phyloP scores from a whole-genome alignment of 1,140 invertebrate genomes.

The Leptopilina clavipes region DNA sequence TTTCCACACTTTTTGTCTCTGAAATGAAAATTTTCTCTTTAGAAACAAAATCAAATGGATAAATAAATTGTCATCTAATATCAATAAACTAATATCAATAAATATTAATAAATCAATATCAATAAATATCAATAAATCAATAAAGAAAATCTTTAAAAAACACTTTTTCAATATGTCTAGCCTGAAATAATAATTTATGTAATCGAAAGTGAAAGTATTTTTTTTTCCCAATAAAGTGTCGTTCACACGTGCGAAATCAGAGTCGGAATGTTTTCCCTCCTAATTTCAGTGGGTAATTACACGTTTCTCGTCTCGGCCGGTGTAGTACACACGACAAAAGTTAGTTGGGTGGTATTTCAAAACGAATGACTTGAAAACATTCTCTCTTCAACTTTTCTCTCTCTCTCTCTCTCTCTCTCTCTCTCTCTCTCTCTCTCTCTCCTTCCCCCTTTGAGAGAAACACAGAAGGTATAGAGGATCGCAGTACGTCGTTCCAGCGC shows the following conservation, averaged over 20 bases:
- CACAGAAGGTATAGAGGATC: conserved; percentile 43
- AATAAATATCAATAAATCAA: no score
- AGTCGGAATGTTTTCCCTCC: not conserved
- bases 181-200: no score
- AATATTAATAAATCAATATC: no score
- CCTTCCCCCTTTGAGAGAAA: conserved; percentile 37
- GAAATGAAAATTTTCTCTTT: conserved; percentile 48
- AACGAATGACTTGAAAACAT: conserved; percentile 51
- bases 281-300: conserved; percentile 34
- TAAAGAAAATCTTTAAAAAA: no score
- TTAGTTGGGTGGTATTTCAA: conserved; percentile 43
- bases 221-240: no score
- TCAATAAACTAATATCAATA: no score
- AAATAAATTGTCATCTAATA: no score
- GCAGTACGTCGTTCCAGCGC: conserved; percentile 48
- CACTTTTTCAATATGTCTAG: not conserved
- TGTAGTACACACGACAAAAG: not conserved
- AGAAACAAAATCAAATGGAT: no score
- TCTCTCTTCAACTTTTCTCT: no score
- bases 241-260: not conserved
- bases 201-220: not conserved
- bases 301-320: not conserved
- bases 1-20: conserved; percentile 70
- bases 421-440: no score
- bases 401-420: no score